These are phyloP conservation scores for Tetramorium simillimum DNA, from an alignment of 1,140 invertebrate species.

Conservation along the genomic window DNA sequence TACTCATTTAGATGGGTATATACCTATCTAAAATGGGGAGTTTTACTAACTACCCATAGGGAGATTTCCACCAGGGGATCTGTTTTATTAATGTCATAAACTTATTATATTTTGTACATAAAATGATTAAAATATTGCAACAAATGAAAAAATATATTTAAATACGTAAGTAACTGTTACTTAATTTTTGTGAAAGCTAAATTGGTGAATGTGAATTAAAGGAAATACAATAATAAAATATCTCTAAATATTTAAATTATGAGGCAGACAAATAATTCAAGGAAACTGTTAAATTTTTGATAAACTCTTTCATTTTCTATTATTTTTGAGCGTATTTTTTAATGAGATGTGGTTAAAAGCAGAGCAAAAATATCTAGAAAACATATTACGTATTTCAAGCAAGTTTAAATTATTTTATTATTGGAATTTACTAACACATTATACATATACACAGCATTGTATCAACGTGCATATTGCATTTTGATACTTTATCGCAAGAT, in stretches of 20 bases:
- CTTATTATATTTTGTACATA: not conserved
- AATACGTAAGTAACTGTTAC: not conserved
- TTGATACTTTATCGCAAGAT: not conserved
- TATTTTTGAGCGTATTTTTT: not conserved
- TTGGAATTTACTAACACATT: not conserved
- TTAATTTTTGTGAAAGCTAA: not conserved
- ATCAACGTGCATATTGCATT: not conserved
- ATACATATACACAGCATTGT: not conserved
- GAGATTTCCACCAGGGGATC: no score
- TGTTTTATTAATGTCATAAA: not conserved
- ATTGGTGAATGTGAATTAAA: not conserved
- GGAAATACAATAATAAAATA: not conserved
- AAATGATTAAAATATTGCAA: not conserved
- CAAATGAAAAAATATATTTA: constrained; percentile 45
- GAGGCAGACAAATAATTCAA: not conserved
- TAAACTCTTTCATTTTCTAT: not conserved
- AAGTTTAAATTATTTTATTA: constrained; percentile 23
- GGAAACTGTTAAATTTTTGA: not conserved
- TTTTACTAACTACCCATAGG: no score
- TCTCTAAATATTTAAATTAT: not conserved
- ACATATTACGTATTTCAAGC: not conserved
- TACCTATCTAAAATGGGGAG: no score
- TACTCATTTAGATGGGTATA: no score
- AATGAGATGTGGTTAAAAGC: not conserved
- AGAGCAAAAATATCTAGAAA: not conserved